phyloP scores from a whole-genome alignment of 1,140 invertebrate genomes.

The Saccostrea glomerata region DNA sequence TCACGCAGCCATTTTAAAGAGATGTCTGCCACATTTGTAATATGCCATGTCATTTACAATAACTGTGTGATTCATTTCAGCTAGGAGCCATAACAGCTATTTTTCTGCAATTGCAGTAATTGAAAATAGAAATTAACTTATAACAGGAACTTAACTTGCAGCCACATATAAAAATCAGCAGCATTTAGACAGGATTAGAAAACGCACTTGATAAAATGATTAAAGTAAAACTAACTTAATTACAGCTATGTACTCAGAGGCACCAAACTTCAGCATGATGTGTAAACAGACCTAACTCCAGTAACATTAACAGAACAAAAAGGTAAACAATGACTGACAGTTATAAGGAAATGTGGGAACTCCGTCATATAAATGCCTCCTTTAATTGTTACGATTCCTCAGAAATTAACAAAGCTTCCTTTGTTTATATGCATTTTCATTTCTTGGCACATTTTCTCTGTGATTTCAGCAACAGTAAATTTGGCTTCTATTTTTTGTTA shows the following conservation, averaged over 20 bases:
- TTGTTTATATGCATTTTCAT: neutral
- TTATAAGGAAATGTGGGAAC: neutral
- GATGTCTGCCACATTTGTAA: neutral
- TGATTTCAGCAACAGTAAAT: neutral
- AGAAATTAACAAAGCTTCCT: neutral
- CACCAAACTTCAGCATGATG: neutral
- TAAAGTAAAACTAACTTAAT: constrained; percentile 12
- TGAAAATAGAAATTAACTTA: constrained; percentile 21
- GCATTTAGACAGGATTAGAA: constrained; percentile 10
- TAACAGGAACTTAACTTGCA: neutral
- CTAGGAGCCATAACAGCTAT: neutral
- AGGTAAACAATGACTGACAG: neutral
- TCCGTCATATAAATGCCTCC: neutral
- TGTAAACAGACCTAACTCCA: neutral
- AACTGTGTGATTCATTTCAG: constrained; percentile 3
- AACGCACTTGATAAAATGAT: neutral
- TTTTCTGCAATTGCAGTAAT: constrained; percentile 9
- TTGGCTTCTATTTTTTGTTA: no score
- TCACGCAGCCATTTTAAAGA: neutral
- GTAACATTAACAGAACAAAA: neutral
- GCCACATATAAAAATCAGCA: neutral
- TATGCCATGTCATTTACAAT: constrained; percentile 18
- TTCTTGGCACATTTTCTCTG: neutral
- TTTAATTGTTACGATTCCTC: neutral
- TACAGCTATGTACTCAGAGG: neutral